Evolutionary conservation across 2,113 vertebrate species (phyloP).

Genomic region (Sorex fumeus): DNA sequence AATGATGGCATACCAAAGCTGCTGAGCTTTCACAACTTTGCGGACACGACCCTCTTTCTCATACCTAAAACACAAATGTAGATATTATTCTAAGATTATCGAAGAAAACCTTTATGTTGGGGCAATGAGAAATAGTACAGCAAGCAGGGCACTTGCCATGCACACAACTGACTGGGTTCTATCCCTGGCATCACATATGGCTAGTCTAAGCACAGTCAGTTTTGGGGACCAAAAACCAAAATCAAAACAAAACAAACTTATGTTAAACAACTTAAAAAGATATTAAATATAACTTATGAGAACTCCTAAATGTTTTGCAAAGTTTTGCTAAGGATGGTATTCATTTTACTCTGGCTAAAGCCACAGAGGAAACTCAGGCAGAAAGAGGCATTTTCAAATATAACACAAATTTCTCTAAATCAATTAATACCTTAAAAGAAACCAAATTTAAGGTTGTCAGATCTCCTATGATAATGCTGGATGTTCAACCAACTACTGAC

Average conservation of each 20-base stretch:
- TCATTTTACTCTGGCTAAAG: constrained; percentile 30
- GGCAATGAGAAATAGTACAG: too few relatives aligned
- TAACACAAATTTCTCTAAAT: neutral
- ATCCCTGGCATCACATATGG: too few relatives aligned
- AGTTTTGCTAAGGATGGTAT: neutral
- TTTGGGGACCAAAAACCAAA: too few relatives aligned
- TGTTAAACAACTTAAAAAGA: constrained; percentile 37
- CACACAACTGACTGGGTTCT: too few relatives aligned
- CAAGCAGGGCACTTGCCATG: too few relatives aligned
- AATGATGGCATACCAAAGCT: constrained; percentile 97
- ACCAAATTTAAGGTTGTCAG: constrained; percentile 17
- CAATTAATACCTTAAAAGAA: constrained; percentile 49
- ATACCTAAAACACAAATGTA: constrained; percentile 89
- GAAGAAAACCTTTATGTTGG: neutral
- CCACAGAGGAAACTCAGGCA: constrained; percentile 37
- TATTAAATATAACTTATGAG: constrained; percentile 59
- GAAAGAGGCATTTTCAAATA: constrained; percentile 31
- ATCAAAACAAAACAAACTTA: too few relatives aligned
- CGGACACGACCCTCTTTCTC: constrained; percentile 93
- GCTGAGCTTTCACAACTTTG: constrained; percentile 96
- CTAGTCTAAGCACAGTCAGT: too few relatives aligned
- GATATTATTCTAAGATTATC: constrained; percentile 42
- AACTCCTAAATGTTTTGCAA: constrained; percentile 50
- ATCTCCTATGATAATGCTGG: neutral
- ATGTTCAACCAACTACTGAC: constrained; percentile 53